phyloP scores from a whole-genome alignment of 2,797 vertebrate genomes.

The Nannoperca australis region DNA sequence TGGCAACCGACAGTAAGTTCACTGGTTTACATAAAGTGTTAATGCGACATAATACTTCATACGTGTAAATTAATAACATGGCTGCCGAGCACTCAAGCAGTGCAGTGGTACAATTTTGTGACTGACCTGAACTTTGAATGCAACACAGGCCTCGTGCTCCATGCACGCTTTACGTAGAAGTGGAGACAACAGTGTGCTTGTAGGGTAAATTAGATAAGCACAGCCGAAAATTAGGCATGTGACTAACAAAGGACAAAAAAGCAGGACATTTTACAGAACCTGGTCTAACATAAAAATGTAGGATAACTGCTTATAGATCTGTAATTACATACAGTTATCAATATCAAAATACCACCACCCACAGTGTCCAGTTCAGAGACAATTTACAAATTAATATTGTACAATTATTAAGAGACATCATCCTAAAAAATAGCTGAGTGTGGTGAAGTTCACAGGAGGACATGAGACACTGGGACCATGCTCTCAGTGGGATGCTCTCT shows the following conservation, averaged over 20 bases:
- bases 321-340: too few relatives aligned
- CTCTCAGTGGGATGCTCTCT: conserved; percentile 24
- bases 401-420: too few relatives aligned
- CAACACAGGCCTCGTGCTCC: background rate
- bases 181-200: conserved; percentile 13
- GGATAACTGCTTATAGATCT: too few relatives aligned
- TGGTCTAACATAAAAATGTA: too few relatives aligned
- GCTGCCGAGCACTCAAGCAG: too few relatives aligned
- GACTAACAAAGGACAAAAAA: too few relatives aligned
- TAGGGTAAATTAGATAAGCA: conserved; percentile 27
- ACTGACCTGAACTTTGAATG: conserved; percentile 21
- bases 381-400: too few relatives aligned
- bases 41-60: background rate
- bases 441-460: conserved; percentile 29
- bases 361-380: too few relatives aligned
- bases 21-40: background rate
- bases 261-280: too few relatives aligned
- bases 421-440: conserved; percentile 35
- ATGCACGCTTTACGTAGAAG: conserved; percentile 17
- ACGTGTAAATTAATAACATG: background rate
- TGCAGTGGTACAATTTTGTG: background rate
- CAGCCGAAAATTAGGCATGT: background rate
- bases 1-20: background rate
- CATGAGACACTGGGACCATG: conserved; percentile 8
- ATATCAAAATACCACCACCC: too few relatives aligned